Evolutionary conservation across 2,888 invertebrate genomes (phyloP), one percentile per base, ranked within the genome.

Genomic region (Tipula lateralis): DNA sequence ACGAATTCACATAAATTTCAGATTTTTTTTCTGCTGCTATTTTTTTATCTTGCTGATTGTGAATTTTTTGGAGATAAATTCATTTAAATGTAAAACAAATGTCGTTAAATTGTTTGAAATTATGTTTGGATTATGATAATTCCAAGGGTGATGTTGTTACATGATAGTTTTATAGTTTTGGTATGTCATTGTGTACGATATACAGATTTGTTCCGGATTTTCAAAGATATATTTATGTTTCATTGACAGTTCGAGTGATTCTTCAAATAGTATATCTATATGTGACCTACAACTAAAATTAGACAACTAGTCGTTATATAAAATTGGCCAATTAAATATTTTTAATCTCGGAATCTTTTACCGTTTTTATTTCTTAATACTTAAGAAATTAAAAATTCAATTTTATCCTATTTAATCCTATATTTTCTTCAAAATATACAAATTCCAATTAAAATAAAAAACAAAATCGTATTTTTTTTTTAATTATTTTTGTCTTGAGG

Each of bases 51-150:
- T 66, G 66, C 66, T 66, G 66, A 66, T 66, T 66, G 66, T 66
- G 66, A 66, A 66, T 66, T 24, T 66, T 66, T 24, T 19, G 24
- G 24, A 66, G 66, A 66, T 66, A 66, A 66, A 66, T 66, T 66
- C 24, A 66, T 66, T 66, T 66, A 66, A 66, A 66, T 66, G 66
- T 66, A 24, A 24, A 66, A 66, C 66, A 66, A 66, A 66, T 66
- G 66, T 66, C 66, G 66, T 66, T 66, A 66, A 66, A 66, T 66
- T 66, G 66, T 66, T 66, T 66, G 66, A 66, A 66, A 50, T 50
- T 50, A 50, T 50, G 44, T 50, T 50, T 50, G 44, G 44, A 50
- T 50, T 50, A 50, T 50, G 44, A 50, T 50, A 50, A 50, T 50
- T 50, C 44, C 44, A 50, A 50, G 44, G 44, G 44, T 44, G 44